Percentiles rank a stretch among this genome's conserved stretches.
Evolutionary conservation across 2,888 invertebrate genomes (phyloP).

Genomic region (Machimus atricapillus): DNA sequence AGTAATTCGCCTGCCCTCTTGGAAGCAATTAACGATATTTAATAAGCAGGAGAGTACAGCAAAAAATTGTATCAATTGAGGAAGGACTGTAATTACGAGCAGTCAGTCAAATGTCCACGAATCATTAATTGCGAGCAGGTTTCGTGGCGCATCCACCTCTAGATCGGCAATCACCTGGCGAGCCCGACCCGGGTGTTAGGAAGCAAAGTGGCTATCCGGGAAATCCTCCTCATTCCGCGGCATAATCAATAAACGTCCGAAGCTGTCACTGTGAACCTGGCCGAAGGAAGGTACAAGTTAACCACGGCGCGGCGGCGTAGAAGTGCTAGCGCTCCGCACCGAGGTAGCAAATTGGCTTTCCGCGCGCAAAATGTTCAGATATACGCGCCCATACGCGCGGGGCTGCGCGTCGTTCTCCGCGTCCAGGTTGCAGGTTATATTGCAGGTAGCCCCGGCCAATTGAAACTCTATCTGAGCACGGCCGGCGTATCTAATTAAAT

Average conservation of each 20-base stretch:
- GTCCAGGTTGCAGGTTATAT: too few species aligned
- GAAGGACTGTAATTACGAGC: slow-evolving; percentile 3
- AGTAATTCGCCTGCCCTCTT: neutral
- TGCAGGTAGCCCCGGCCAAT: neutral
- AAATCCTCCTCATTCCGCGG: neutral
- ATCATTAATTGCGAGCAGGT: slow-evolving; percentile 8
- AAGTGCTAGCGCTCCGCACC: neutral
- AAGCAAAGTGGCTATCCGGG: neutral
- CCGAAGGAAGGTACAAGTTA: neutral
- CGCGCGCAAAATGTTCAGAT: neutral
- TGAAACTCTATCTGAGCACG: neutral
- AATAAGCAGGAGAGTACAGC: neutral
- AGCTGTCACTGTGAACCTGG: neutral
- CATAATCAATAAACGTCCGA: slow-evolving; percentile 16
- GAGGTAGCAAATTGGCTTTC: slow-evolving; percentile 3
- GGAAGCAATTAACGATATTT: neutral
- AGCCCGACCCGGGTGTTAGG: neutral
- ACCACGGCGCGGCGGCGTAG: neutral
- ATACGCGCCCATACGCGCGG: neutral
- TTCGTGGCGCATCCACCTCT: neutral
- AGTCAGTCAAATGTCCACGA: slow-evolving; percentile 4
- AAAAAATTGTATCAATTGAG: neutral
- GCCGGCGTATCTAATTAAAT: slow-evolving; percentile 21
- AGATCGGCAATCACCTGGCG: neutral
- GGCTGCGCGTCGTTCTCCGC: neutral